phyloP scores from a whole-genome alignment of 2,888 invertebrate species.

The Digitonthophagus gazella region DNA sequence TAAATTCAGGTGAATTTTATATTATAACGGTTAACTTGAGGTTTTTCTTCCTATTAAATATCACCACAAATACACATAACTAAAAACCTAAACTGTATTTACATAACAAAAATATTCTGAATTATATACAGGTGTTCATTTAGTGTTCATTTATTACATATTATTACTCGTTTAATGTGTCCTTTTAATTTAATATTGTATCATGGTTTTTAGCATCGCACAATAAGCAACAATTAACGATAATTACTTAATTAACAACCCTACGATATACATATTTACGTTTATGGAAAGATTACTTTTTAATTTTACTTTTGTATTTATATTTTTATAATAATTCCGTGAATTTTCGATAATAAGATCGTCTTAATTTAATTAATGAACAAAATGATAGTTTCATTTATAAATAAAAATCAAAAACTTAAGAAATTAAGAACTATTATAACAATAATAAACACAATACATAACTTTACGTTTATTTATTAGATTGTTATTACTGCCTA shows the following conservation, averaged over 20 bases:
- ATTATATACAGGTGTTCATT: background rate
- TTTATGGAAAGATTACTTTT: background rate
- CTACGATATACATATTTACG: background rate
- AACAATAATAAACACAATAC: too few relatives aligned
- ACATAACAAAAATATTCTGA: background rate
- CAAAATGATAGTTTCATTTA: too few relatives aligned
- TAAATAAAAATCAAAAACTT: too few relatives aligned
- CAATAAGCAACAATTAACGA: background rate
- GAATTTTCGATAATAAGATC: slow-evolving; percentile 4
- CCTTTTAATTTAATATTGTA: background rate
- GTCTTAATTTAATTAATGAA: too few relatives aligned
- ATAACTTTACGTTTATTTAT: background rate
- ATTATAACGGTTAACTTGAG: too few relatives aligned
- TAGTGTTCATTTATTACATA: too few relatives aligned
- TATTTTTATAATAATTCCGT: background rate
- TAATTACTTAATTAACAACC: background rate
- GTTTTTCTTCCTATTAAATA: too few relatives aligned
- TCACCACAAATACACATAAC: too few relatives aligned
- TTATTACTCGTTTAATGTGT: too few relatives aligned
- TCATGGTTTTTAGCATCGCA: background rate
- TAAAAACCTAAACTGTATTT: background rate
- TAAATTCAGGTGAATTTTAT: too few relatives aligned
- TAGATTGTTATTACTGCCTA: slow-evolving; percentile 44
- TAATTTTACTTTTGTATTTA: background rate
- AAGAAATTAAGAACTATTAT: too few relatives aligned